Evolutionary conservation across 2,797 vertebrate species (phyloP), one percentile per base, ranked within the genome.

Genomic region (Acanthurus tractus): DNA sequence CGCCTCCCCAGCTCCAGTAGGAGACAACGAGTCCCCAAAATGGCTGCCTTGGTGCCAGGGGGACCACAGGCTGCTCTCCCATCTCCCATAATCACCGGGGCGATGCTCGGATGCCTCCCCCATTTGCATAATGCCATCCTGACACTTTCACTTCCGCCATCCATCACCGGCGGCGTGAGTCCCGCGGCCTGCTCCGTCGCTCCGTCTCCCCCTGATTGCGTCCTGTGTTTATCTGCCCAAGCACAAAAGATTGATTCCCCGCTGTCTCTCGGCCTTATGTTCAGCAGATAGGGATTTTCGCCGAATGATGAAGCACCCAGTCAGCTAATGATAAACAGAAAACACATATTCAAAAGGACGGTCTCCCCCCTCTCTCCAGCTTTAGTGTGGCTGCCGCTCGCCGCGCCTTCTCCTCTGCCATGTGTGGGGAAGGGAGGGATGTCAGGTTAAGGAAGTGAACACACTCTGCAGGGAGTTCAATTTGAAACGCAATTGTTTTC

Each of bases 71-170:
- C 95, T 95, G 94, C 93, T 96, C 94, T 98, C 96, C 92, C 95
- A 96, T 96, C 95, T 96, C 94, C 96, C 96, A 95, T 96, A 97
- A 98, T 97, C 97, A 98, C 96, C 97, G 96, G 96, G 94, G 96
- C 96, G 95, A 96, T 96, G 96, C 96, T 96, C 92, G 95, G 95
- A 97, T 98, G 96, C 96, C 96, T 96, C 91, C 91, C 90, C 95
- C 93, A 98, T 99, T 98, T 99, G 96, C 97, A 98, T 98, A 98
- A 97, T 96, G 95, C 96, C 95, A 94, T 96, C 96, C 96, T 98
- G 97, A 98, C 96, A 97, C 95, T 85, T 96, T 97, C 96, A 95
- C 96, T 97, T 96, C 96, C 95, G 96, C 96, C 96, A 97, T 97
- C 97, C 96, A 97, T 97, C 97, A 97, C 94, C 87, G 86, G 89